Evolutionary conservation across 2,888 invertebrate species (phyloP).

Genomic region (Diplazon laetatorius): DNA sequence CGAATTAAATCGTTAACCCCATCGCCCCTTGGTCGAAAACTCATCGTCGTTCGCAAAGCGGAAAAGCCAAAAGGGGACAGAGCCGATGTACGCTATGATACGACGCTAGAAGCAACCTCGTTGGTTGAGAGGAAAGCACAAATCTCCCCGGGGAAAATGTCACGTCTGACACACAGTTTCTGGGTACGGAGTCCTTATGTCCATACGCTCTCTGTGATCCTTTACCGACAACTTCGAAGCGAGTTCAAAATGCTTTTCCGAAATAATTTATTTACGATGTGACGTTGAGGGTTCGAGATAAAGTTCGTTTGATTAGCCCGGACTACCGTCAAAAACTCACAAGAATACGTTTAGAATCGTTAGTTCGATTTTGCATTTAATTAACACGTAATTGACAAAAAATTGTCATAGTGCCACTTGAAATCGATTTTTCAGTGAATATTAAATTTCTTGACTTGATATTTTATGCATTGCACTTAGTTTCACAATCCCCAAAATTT

Average conservation of each 20-base stretch:
- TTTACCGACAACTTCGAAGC: conserved; percentile 35
- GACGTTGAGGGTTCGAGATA: not conserved
- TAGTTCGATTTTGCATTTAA: too few relatives aligned
- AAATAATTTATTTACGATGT: conserved; percentile 52
- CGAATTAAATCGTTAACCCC: not conserved
- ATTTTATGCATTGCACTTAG: too few relatives aligned
- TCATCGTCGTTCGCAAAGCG: conserved; percentile 11
- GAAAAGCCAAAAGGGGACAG: conserved; percentile 22
- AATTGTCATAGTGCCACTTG: too few relatives aligned
- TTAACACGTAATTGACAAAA: too few relatives aligned
- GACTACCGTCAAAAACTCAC: not conserved
- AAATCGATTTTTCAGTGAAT: too few relatives aligned
- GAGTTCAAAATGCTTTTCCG: conserved; percentile 34
- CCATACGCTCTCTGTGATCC: conserved; percentile 6
- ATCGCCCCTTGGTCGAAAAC: too few relatives aligned
- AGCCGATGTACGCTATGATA: not conserved
- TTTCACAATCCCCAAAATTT: too few relatives aligned
- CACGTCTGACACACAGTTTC: conserved; percentile 20
- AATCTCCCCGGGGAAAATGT: conserved; percentile 47
- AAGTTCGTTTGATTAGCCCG: conserved; percentile 38
- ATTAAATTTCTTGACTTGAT: too few relatives aligned
- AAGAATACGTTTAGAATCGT: not conserved
- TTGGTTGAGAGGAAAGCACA: conserved; percentile 45
- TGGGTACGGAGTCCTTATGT: conserved; percentile 35
- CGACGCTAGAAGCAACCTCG: not conserved